These are phyloP conservation scores for Xanthorhoe spadicearia DNA, from an alignment of 2,888 invertebrate species.

Conservation along the genomic window DNA sequence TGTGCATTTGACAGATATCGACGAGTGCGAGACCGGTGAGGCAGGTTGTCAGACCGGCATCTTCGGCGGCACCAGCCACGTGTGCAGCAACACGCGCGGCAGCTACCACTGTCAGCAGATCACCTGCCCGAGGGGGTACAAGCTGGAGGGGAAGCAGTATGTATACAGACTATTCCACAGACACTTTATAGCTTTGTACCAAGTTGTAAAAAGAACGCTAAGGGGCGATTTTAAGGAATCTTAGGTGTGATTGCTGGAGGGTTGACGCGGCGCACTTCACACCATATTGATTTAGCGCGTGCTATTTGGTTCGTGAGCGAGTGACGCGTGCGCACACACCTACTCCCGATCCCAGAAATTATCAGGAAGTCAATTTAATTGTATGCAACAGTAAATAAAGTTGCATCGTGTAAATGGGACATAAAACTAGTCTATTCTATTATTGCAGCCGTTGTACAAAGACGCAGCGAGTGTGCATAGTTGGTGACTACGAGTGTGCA, in stretches of 20 bases:
- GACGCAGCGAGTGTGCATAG: slow-evolving; percentile 87
- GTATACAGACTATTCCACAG: slow-evolving; percentile 4
- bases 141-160: slow-evolving; percentile 92
- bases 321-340: too few species aligned
- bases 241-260: too few species aligned
- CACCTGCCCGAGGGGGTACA: slow-evolving; percentile 93
- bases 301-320: too few species aligned
- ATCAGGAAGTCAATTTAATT: too few species aligned
- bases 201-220: too few species aligned
- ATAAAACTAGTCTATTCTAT: slow-evolving; percentile 3
- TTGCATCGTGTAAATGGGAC: too few species aligned
- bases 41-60: slow-evolving; percentile 88
- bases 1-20: slow-evolving; percentile 77
- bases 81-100: slow-evolving; percentile 96
- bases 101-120: slow-evolving; percentile 93
- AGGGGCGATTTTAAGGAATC: too few species aligned
- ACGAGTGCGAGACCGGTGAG: slow-evolving; percentile 91
- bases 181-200: too few species aligned
- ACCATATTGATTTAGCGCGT: too few species aligned
- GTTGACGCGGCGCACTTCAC: too few species aligned
- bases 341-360: too few species aligned
- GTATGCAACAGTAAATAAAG: too few species aligned
- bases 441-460: slow-evolving; percentile 92
- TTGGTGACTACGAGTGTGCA: slow-evolving; percentile 89
- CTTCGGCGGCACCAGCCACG: slow-evolving; percentile 81